Base-by-base conservation (phyloP, 2,113 vertebrate genomes). In the Excalfactoria chinensis region DNA sequence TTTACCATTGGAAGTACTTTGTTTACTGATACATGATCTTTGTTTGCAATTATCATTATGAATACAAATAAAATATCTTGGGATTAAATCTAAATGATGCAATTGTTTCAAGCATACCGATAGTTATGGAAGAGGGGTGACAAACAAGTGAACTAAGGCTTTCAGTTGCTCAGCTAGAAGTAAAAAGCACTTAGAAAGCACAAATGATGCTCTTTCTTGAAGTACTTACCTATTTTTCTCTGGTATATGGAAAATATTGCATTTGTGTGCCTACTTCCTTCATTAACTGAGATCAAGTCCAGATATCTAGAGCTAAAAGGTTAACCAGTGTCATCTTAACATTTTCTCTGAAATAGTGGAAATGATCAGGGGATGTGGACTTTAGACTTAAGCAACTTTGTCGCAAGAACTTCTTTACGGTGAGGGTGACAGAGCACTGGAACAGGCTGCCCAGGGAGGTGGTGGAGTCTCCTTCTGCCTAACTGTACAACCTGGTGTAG, bases 311-410 rank as follows among this genome's bases (percentile, higher is more conserved):
- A 78, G 22, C 26, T 40, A 43, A 59, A 32, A 71, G 7, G 35
- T 35, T 71, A 51, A 62, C 14, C 41, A 75, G 18, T 46, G 34
- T 12, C 4, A 13, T 8, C 20, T 51, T 51, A 32, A 60, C 48
- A 17, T 84, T 80, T 93, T 75, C 13, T 72, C 16, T 64, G 15
- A 44, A 11, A 4, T 2, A 23, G 30, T 37, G 13, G 22, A 72
- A 80, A 46, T 32, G n/a, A 7, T 6, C 1, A n/a, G 4, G 40
- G 10, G 18, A 46, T 1, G 1, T 3, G 32, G 5, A 4, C 13
- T 49, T 76, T 32, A 64, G 12, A 2, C 5, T 60, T 66, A 88
- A 64, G 12, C 19, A 51, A 22, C 1, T 73, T 80, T 64, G 3
- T 3, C n/a, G n/a, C n/a, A n/a, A n/a, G n/a, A n/a, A n/a, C n/a